Evolutionary conservation across 2,113 vertebrate genomes (phyloP), one percentile per base, ranked within the genome.

Genomic region (Cnemophilus loriae): DNA sequence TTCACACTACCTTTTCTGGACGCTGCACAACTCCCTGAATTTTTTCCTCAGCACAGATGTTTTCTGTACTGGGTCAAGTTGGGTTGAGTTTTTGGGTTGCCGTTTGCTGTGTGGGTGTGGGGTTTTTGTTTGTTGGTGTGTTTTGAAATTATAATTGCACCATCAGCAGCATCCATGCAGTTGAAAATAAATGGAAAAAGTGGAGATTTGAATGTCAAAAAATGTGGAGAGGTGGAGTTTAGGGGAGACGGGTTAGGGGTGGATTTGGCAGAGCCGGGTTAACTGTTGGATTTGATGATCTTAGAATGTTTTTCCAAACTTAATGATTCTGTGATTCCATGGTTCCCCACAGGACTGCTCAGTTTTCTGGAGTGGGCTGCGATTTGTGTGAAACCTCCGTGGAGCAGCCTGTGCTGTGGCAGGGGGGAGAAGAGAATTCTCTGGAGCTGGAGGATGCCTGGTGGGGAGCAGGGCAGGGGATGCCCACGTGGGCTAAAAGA

Each of bases 311-410:
- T 63, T 84, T 21, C 35, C 49, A 37, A 16, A 23, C 15, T 9
- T 10, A 13, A 10, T 7, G 10, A 8, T 32, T 42, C 5, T 13
- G 17, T 55, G 79, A 27, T 76, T 47, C 70, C 61, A 18, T 28
- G 33, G 9, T 44, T 68, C 53, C 68, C 35, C 2, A 5, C 1
- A 14, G 49, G 46, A 20, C 30, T 70, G 6, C 37, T 60, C 50
- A 53, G 55, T 16, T 44, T 65, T 23, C 17, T 26, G 19, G 64
- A 8, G 15, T 1, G 3, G n/a, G 60, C 3, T 41, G 30, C 30
- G 39, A 2, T 41, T 14, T 7, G 3, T 1, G 3, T 56, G 16
- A 35, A n/a, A 1, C 4, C 16, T 68, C 13, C 39, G n/a, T 28
- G 23, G n/a, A 84, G 57, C 42, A 84, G 7, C 9, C 8, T 3